These are phyloP conservation scores for Cladorhizidae sp. DNA, from an alignment of 37 sponge, comb jelly and placozoan genomes.

Conservation along the genomic window DNA sequence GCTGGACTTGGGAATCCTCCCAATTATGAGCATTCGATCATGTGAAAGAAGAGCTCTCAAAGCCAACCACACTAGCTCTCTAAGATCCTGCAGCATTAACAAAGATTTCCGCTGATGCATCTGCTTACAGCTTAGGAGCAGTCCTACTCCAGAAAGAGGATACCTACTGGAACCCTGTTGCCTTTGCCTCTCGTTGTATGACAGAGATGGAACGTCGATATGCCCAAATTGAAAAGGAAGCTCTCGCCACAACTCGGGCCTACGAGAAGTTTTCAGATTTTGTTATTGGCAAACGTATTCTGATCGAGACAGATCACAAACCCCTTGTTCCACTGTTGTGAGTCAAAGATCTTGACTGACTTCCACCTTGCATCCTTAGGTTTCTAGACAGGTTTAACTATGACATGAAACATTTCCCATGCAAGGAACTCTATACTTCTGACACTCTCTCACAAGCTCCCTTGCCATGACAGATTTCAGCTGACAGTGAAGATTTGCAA, in stretches of 20 bases:
- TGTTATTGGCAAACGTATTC: no score
- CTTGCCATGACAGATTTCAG: background rate
- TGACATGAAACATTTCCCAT: constrained; percentile 28
- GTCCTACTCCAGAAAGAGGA: constrained; percentile 31
- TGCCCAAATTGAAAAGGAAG: constrained; percentile 59
- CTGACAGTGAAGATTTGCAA: background rate
- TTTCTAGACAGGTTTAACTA: constrained; percentile 33
- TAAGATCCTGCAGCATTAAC: constrained; percentile 31
- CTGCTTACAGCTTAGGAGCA: constrained; percentile 46
- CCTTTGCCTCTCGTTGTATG: constrained; percentile 49
- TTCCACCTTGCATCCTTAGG: constrained; percentile 29
- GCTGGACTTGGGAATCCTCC: constrained; percentile 39
- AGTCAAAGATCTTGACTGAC: constrained; percentile 18
- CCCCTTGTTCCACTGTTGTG: constrained; percentile 44
- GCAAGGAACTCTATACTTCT: constrained; percentile 40
- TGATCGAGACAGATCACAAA: no score
- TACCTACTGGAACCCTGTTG: no score
- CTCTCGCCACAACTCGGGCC: constrained; percentile 43
- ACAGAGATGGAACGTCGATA: no score
- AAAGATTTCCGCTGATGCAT: constrained; percentile 49
- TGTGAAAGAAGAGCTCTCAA: constrained; percentile 40
- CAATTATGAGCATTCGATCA: constrained; percentile 34
- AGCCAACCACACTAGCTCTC: constrained; percentile 42
- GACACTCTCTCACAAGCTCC: constrained; percentile 37
- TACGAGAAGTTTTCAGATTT: no score